Conservation (phyloP, 2,888 invertebrate species). For the Drosophila maculinotata region DNA sequence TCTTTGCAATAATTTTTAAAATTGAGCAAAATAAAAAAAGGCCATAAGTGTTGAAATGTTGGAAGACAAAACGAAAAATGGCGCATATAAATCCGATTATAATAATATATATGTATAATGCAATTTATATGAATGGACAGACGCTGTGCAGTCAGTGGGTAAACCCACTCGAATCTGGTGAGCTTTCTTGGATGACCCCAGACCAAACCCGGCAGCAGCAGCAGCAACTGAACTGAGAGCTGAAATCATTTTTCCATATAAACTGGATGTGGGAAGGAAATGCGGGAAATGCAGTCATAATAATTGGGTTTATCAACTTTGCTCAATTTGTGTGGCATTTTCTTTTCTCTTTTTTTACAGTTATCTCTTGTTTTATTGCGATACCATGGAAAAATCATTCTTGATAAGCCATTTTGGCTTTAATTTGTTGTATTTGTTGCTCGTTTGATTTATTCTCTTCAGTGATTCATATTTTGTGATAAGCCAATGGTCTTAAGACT, state of each 20-base stretch:
- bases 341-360: neutral
- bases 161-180: constrained; percentile 24
- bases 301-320: constrained; percentile 20
- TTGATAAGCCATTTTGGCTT: constrained; percentile 4
- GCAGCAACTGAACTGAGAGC: constrained; percentile 3
- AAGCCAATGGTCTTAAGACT: constrained; percentile 5
- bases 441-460: constrained; percentile 7
- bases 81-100: constrained; percentile 32
- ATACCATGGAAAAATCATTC: constrained; percentile 2
- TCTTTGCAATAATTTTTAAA: constrained; percentile 52
- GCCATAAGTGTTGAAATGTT: constrained; percentile 11
- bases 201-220: constrained; percentile 1
- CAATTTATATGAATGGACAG: neutral
- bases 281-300: constrained; percentile 22
- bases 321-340: constrained; percentile 7
- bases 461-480: constrained; percentile 4
- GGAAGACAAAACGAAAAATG: constrained; percentile 11
- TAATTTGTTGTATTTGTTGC: constrained; percentile 12
- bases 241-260: constrained; percentile 18
- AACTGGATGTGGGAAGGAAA: constrained; percentile 19
- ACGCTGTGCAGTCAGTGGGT: constrained; percentile 1
- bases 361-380: neutral
- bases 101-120: neutral
- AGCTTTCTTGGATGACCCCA: constrained; percentile 26
- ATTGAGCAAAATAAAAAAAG: constrained; percentile 48